Evolutionary conservation across 2,113 vertebrate genomes (phyloP).

Genomic region (Pimephales promelas): DNA sequence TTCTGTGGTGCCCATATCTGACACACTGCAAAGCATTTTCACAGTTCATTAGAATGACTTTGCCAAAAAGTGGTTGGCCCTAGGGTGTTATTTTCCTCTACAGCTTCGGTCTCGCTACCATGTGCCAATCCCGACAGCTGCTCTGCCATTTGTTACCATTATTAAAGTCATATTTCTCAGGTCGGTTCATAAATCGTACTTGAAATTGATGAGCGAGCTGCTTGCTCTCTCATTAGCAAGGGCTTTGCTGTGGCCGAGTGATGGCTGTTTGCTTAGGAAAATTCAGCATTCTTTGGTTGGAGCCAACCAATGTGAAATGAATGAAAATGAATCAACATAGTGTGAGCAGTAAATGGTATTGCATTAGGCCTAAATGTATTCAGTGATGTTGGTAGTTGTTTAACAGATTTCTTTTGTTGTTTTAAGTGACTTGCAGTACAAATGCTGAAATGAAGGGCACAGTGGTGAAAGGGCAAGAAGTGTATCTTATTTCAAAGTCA

Average conservation of each 20-base stretch:
- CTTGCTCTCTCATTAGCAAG: constrained; percentile 14
- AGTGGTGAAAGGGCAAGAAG: not conserved
- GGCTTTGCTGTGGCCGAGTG: constrained; percentile 5
- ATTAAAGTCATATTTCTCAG: constrained; percentile 78
- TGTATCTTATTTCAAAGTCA: not conserved
- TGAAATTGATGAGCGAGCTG: constrained; percentile 64
- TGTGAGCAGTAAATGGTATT: constrained; percentile 27
- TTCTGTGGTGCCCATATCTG: constrained; percentile 68
- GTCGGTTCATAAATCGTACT: constrained; percentile 66
- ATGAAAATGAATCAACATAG: constrained; percentile 11
- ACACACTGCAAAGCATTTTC: constrained; percentile 78
- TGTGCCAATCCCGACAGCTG: constrained; percentile 52
- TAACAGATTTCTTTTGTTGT: not conserved
- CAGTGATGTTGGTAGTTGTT: not conserved
- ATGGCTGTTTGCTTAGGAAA: constrained; percentile 16
- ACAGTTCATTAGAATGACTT: constrained; percentile 72
- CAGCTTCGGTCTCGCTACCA: constrained; percentile 31
- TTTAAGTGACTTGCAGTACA: not conserved
- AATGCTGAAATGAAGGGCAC: not conserved
- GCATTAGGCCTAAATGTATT: constrained; percentile 1
- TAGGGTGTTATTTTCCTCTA: constrained; percentile 46
- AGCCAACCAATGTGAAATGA: constrained; percentile 12
- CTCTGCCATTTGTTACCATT: constrained; percentile 70
- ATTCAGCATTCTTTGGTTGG: not conserved
- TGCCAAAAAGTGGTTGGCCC: constrained; percentile 49